Conservation (phyloP, 30 jellyfish, hydroid and myxozoan species). For the Phacellophora camtschatica region DNA sequence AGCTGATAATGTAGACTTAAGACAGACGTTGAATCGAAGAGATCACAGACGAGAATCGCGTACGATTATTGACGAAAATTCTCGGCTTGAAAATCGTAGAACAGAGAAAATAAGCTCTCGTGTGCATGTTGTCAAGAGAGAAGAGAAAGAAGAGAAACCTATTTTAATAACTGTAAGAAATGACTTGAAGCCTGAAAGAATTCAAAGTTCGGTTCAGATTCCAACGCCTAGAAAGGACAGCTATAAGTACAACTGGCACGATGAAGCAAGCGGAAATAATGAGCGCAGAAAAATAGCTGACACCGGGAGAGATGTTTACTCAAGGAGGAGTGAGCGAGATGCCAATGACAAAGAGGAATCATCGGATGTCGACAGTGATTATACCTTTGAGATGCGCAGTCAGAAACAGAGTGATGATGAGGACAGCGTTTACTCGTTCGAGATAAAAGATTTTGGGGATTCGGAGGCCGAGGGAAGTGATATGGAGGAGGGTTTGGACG, state of each 20-base stretch:
- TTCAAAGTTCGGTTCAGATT: neutral
- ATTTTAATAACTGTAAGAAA: constrained; percentile 26
- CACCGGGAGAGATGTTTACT: neutral
- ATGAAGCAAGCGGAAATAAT: neutral
- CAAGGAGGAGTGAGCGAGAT: neutral
- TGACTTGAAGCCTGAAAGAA: neutral
- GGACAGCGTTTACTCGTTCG: constrained; percentile 54
- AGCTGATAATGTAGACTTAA: neutral
- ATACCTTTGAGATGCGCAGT: constrained; percentile 52
- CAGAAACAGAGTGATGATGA: constrained; percentile 42
- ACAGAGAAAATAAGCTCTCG: neutral
- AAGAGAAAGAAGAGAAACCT: constrained; percentile 3
- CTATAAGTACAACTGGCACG: neutral
- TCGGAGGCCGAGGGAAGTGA: constrained; percentile 28
- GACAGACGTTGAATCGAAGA: neutral
- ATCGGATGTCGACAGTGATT: constrained; percentile 50
- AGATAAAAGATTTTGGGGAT: constrained; percentile 43
- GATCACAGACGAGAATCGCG: neutral
- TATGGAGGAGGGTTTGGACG: neutral
- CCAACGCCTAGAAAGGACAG: neutral
- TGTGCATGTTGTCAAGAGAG: neutral
- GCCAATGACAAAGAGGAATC: constrained; percentile 2
- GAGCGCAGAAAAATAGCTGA: neutral
- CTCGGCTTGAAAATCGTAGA: neutral
- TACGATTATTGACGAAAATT: neutral